phyloP scores from a whole-genome alignment of 30 jellyfish, hydroid and myxozoan genomes.

The Hydra vulgaris region DNA sequence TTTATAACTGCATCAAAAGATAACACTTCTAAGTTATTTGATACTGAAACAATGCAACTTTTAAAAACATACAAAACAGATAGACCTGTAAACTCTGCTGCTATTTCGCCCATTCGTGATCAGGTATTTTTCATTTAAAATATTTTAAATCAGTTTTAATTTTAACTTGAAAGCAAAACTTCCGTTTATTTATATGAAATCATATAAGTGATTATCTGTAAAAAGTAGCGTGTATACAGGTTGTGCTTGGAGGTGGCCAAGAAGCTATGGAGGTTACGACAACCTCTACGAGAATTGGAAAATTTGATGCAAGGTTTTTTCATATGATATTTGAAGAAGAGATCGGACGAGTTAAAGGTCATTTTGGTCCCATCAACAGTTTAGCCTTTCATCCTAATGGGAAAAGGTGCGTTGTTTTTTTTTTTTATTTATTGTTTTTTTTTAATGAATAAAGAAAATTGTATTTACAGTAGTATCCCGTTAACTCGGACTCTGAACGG shows the following conservation, averaged over 20 bases:
- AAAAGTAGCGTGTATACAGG: too few species aligned
- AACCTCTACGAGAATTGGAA: constrained; percentile 85
- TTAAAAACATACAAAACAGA: constrained; percentile 77
- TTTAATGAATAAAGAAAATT: neutral
- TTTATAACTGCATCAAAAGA: constrained; percentile 83
- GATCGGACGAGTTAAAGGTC: constrained; percentile 95
- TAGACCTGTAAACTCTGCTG: constrained; percentile 93
- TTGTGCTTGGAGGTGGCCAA: constrained; percentile 96
- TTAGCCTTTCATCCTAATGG: constrained; percentile 90
- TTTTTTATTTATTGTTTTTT: too few species aligned
- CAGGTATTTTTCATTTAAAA: constrained; percentile 35
- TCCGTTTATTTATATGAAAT: neutral
- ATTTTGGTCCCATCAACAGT: constrained; percentile 94
- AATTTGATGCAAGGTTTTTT: constrained; percentile 87
- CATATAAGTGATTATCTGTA: too few species aligned
- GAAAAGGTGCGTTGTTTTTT: constrained; percentile 36
- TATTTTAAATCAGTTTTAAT: too few species aligned
- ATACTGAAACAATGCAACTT: constrained; percentile 39
- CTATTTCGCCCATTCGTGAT: constrained; percentile 84
- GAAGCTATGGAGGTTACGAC: constrained; percentile 98
- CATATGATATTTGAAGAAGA: constrained; percentile 94
- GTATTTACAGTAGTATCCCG: too few species aligned
- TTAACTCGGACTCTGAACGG: too few species aligned
- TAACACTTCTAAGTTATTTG: constrained; percentile 69
- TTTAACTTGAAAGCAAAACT: too few species aligned